Evolutionary conservation across 2,113 vertebrate genomes (phyloP).

Genomic region (Spea bombifrons): DNA sequence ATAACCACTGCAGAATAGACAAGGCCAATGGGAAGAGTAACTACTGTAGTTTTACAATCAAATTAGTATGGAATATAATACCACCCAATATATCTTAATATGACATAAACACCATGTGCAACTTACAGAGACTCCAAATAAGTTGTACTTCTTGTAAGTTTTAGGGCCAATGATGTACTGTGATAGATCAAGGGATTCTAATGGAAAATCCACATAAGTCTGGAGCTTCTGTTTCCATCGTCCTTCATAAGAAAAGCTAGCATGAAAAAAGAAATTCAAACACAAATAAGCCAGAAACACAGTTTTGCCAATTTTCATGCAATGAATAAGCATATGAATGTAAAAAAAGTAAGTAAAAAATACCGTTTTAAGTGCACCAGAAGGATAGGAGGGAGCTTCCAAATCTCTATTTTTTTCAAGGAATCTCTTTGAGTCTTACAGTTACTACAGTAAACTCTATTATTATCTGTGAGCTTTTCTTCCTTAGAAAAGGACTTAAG

Average conservation of each 20-base stretch:
- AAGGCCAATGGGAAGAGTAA: not conserved
- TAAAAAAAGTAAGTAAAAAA: conserved; percentile 28
- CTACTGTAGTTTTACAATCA: too few species aligned
- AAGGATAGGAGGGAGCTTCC: conserved; percentile 93
- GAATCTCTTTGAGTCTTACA: conserved; percentile 92
- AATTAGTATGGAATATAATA: too few species aligned
- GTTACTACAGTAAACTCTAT: conserved; percentile 92
- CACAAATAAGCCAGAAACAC: too few species aligned
- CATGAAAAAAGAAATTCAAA: conserved; percentile 10
- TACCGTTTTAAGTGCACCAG: conserved; percentile 95
- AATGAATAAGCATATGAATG: not conserved
- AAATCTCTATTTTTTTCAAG: conserved; percentile 96
- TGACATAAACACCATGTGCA: not conserved
- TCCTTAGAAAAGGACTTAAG: conserved; percentile 95
- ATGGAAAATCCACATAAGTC: conserved; percentile 87
- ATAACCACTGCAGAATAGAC: too few species aligned
- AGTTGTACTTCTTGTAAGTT: conserved; percentile 84
- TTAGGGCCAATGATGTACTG: conserved; percentile 95
- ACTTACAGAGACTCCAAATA: conserved; percentile 95
- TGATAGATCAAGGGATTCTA: conserved; percentile 86
- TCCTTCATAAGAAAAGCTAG: conserved; percentile 93
- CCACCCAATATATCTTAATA: too few species aligned
- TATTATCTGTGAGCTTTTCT: conserved; percentile 92
- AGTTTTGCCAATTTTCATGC: too few species aligned
- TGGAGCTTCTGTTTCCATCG: conserved; percentile 98